A percentile compares a stretch with the other conserved stretches of the same genome.
Conservation (phyloP, 92 coral and sea anemone species). For the Palythoa caribaeorum region DNA sequence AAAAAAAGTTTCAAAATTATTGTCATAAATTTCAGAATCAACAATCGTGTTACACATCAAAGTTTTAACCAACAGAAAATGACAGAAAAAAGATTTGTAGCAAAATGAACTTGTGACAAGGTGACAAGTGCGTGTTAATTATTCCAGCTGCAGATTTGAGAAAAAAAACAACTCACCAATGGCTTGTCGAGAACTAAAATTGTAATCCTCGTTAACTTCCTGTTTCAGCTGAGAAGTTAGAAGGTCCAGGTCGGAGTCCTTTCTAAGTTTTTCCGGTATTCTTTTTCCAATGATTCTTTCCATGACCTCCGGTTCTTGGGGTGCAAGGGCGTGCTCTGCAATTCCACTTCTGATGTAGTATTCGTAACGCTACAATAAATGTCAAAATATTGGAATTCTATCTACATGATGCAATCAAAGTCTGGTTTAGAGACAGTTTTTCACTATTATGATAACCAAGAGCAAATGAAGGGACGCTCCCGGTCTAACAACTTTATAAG, state of each 20-base stretch:
- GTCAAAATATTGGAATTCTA: neutral
- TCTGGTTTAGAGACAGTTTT: neutral
- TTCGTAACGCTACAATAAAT: constrained; percentile 75
- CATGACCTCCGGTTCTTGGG: constrained; percentile 87
- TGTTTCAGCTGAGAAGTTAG: constrained; percentile 71
- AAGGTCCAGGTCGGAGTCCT: constrained; percentile 83
- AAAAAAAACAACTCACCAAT: constrained; percentile 71
- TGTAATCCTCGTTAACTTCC: constrained; percentile 88
- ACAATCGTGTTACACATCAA: neutral
- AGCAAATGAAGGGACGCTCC: no score
- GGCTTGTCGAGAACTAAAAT: constrained; percentile 89
- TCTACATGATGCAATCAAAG: neutral
- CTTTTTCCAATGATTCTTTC: constrained; percentile 82
- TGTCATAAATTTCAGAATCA: neutral
- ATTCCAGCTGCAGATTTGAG: neutral
- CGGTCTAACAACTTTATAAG: no score
- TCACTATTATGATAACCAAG: neutral
- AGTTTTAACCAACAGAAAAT: neutral
- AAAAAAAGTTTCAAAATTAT: neutral
- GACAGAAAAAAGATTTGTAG: neutral
- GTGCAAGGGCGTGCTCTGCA: constrained; percentile 84
- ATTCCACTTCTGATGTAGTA: constrained; percentile 93
- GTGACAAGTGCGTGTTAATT: no score
- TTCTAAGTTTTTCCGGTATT: constrained; percentile 77
- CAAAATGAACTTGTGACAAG: no score